A percentile compares a stretch with the other conserved stretches of the same genome.
Conservation (phyloP, 2,797 vertebrate genomes). For the Parotocinclus haroldoi region DNA sequence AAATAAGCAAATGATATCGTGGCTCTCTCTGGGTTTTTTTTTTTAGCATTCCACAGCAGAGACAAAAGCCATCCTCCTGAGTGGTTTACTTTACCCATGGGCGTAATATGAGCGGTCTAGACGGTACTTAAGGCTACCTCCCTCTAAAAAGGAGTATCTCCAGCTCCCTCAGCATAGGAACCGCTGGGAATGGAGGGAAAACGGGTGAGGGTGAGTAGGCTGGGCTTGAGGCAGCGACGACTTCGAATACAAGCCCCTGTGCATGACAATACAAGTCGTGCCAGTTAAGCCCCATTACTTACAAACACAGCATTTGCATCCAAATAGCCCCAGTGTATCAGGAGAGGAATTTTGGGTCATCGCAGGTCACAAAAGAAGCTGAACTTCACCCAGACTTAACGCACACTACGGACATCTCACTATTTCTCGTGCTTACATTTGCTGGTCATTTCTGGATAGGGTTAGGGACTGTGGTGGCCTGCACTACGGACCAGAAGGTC, state of each 20-base stretch:
- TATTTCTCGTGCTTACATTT: too few relatives aligned
- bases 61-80: neutral
- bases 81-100: slow-evolving; percentile 18
- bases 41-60: too few relatives aligned
- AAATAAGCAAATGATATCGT: too few relatives aligned
- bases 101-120: slow-evolving; percentile 39
- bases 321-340: slow-evolving; percentile 19
- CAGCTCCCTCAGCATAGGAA: slow-evolving; percentile 9
- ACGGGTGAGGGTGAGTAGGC: neutral
- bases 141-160: slow-evolving; percentile 23
- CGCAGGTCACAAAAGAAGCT: neutral
- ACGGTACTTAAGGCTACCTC: slow-evolving; percentile 32
- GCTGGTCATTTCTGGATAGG: neutral
- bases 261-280: slow-evolving; percentile 34
- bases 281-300: slow-evolving; percentile 15
- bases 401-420: neutral
- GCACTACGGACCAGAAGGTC: too few relatives aligned
- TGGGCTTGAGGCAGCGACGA: slow-evolving; percentile 1
- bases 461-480: too few relatives aligned
- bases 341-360: neutral
- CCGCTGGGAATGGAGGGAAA: neutral
- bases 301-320: slow-evolving; percentile 30
- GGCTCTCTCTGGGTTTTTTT: too few relatives aligned
- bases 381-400: neutral
- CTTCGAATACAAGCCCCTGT: slow-evolving; percentile 10